A percentile compares a stretch with the other conserved stretches of the same genome.
Conservation (phyloP, 2,888 invertebrate species). For the Galerucella calmariensis region DNA sequence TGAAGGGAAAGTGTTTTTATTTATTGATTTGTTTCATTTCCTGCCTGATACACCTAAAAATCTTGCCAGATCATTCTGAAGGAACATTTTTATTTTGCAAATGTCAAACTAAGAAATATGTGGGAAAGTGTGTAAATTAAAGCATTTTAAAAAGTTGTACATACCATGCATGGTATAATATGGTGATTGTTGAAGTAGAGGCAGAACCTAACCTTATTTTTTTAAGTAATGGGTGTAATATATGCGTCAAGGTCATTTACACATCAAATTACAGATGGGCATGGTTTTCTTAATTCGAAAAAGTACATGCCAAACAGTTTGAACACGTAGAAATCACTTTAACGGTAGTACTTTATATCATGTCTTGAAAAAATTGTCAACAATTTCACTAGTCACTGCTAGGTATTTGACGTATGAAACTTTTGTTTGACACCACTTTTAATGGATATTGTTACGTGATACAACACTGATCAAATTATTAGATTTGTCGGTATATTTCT, state of each 20-base stretch:
- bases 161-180: slow-evolving; percentile 63
- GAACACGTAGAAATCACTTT: slow-evolving; percentile 26
- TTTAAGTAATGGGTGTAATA: slow-evolving; percentile 64
- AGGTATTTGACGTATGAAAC: slow-evolving; percentile 49
- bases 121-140: slow-evolving; percentile 46
- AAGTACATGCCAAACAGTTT: slow-evolving; percentile 14
- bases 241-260: slow-evolving; percentile 64
- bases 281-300: slow-evolving; percentile 29
- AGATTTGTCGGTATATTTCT: slow-evolving; percentile 20
- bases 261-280: slow-evolving; percentile 46
- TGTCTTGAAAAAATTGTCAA: slow-evolving; percentile 44
- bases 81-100: slow-evolving; percentile 20
- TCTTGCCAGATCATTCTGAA: slow-evolving; percentile 28
- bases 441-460: slow-evolving; percentile 49
- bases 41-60: slow-evolving; percentile 27
- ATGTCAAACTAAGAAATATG: slow-evolving; percentile 36
- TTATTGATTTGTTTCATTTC: slow-evolving; percentile 39
- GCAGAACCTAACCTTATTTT: slow-evolving; percentile 64
- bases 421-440: slow-evolving; percentile 49
- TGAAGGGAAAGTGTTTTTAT: slow-evolving; percentile 26
- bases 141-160: slow-evolving; percentile 54
- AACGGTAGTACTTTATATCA: slow-evolving; percentile 21
- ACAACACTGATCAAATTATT: slow-evolving; percentile 45
- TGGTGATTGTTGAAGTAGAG: slow-evolving; percentile 60
- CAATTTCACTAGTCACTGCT: slow-evolving; percentile 49